Base-by-base conservation (phyloP, 2,888 invertebrate genomes). In the Acanthococcus lagerstroemiae region DNA sequence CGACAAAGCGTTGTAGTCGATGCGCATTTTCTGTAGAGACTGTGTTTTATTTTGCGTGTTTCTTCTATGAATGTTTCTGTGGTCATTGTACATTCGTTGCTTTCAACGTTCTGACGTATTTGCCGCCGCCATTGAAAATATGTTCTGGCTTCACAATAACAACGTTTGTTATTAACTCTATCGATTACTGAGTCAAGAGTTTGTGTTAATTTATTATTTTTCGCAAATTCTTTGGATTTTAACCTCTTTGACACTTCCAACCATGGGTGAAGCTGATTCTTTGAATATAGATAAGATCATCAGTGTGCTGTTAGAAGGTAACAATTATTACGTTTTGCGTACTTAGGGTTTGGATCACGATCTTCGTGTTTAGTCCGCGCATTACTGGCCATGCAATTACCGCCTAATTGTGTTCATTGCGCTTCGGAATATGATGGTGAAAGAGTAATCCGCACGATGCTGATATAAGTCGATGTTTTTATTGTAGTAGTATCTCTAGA, bases 221-320 rank as follows among this genome's bases (percentile, higher is more conserved):
- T 48, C 48, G 2, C 48, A 2, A 48, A 48, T 60, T 60, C 7
- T 27, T 27, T 48, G 3, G 15, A 26, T 60, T 60, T 60, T 60
- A 60, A 45, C n/a, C n/a, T 50, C 15, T 26, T 22, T 50, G 60
- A 60, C 50, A 7, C 48, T 60, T 25, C 24, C 26, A 60, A 17
- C 5, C 55, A 65, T 65, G 65, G 65, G 37, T 44, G 65, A 66
- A 50, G 66, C 46, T 15, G 66, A 66, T 66, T 37, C 48, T 19
- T 30, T 66, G 46, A 66, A 66, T 57, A 66, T 66, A 22, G 66
- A 66, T 50, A 66, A 50, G 37, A 66, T 66, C 15, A 66, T 66
- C 30, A 57, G 56, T 48, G 57, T 56, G 48, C 50, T 66, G 57
- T 30, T 66, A 50, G 66, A 66, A 66, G 65, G 65, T 65, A 65